Conservation (phyloP, 2,113 vertebrate genomes). For the Bambusicola thoracicus region DNA sequence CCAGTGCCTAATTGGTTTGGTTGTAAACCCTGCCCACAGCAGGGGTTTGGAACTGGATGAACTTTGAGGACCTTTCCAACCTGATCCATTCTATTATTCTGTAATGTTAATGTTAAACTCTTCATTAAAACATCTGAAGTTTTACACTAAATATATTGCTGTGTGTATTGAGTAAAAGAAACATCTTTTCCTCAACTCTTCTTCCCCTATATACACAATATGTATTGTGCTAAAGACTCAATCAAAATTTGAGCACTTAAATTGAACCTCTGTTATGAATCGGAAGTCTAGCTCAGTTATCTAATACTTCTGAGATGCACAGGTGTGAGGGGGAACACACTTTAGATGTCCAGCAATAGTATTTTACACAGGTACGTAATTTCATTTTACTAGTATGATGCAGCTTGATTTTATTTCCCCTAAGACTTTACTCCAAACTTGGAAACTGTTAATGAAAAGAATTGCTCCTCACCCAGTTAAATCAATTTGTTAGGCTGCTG, state of each 20-base stretch:
- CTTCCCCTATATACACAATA: neutral
- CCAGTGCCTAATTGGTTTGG: no score
- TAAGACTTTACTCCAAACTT: neutral
- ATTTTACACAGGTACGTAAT: neutral
- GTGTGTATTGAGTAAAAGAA: neutral
- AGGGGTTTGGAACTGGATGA: no score
- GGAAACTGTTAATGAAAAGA: neutral
- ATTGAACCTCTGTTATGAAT: neutral
- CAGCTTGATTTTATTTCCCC: neutral
- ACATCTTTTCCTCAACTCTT: neutral
- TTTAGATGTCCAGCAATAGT: neutral
- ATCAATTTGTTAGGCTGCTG: neutral
- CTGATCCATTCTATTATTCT: no score
- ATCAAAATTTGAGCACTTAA: no score
- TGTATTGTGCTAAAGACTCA: neutral
- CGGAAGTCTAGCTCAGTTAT: neutral
- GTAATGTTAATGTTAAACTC: no score
- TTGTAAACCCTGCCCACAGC: no score
- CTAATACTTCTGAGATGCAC: neutral
- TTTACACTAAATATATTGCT: neutral
- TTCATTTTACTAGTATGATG: neutral
- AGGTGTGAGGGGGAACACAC: neutral
- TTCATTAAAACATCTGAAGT: neutral
- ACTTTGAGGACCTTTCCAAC: no score
- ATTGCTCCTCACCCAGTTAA: neutral